Evolutionary conservation across 2,113 vertebrate species (phyloP).

Genomic region (Lontra canadensis): DNA sequence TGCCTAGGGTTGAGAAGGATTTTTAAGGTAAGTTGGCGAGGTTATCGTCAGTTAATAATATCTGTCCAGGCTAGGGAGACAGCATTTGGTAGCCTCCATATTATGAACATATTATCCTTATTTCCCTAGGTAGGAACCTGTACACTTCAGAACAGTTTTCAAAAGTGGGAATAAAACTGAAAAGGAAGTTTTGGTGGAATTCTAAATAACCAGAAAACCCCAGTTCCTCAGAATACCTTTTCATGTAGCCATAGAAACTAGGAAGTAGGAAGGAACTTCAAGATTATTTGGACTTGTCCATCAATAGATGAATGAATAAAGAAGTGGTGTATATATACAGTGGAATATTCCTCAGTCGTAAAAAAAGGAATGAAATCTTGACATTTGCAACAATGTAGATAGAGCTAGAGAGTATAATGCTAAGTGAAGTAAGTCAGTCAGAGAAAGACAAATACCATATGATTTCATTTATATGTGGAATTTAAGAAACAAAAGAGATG

Average conservation of each 20-base stretch:
- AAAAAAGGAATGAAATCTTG: not conserved
- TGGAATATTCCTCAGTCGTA: not conserved
- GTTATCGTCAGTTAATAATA: not conserved
- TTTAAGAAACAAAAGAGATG: not conserved
- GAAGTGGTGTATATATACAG: not conserved
- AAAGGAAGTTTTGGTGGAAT: slow-evolving; percentile 33
- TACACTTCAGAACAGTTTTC: not conserved
- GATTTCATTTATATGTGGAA: not conserved
- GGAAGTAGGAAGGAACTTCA: slow-evolving; percentile 25
- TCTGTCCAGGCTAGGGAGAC: not conserved
- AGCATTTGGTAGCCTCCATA: not conserved
- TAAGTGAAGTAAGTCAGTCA: not conserved
- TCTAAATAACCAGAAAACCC: slow-evolving; percentile 42
- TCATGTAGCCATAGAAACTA: not conserved
- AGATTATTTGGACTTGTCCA: not conserved
- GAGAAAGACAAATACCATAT: not conserved
- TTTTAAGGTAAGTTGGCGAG: not conserved
- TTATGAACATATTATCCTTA: not conserved
- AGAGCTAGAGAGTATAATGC: not conserved
- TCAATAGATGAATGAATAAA: not conserved
- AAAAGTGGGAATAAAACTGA: slow-evolving; percentile 34
- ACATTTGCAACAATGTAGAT: not conserved
- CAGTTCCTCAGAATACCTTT: not conserved
- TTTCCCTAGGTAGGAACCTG: not conserved
- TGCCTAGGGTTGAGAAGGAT: not conserved